Percentiles rank a stretch among this genome's conserved stretches.
phyloP scores from a whole-genome alignment of 1,140 invertebrate genomes.

The Zaprionus ghesquierei region DNA sequence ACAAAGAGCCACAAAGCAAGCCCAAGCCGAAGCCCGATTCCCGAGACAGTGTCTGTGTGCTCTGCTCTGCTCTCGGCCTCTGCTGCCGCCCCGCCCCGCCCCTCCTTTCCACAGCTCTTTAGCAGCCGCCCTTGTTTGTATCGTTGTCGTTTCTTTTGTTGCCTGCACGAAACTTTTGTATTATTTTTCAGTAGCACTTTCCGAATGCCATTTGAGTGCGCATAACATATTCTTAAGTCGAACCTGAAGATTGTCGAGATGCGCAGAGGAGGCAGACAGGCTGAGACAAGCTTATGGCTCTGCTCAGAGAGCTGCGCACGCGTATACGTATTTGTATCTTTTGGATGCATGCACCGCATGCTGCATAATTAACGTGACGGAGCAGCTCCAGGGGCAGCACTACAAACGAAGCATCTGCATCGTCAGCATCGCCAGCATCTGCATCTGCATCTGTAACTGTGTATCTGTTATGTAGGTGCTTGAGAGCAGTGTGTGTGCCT shows the following conservation, averaged over 20 bases:
- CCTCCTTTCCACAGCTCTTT: slow-evolving; percentile 1
- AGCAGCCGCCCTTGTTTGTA: neutral
- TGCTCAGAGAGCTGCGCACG: slow-evolving; percentile 34
- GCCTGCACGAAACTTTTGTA: slow-evolving; percentile 68
- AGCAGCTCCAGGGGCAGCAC: slow-evolving; percentile 11
- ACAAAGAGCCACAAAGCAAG: slow-evolving; percentile 1
- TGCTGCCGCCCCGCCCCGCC: neutral
- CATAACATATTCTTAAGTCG: slow-evolving; percentile 75
- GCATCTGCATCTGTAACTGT: slow-evolving; percentile 71
- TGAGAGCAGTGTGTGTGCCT: slow-evolving; percentile 46
- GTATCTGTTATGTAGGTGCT: slow-evolving; percentile 64
- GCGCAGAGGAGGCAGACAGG: slow-evolving; percentile 15
- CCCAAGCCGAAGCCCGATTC: neutral
- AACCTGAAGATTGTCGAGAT: slow-evolving; percentile 14
- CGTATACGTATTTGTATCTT: slow-evolving; percentile 58
- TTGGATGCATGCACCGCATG: slow-evolving; percentile 53
- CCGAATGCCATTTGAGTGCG: slow-evolving; percentile 77
- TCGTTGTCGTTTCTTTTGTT: slow-evolving; percentile 54
- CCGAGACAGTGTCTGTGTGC: neutral
- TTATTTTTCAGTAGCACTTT: slow-evolving; percentile 80
- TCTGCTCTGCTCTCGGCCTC: neutral
- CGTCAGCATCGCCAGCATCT: slow-evolving; percentile 1
- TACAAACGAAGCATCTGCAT: slow-evolving; percentile 27
- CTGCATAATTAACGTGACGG: slow-evolving; percentile 73
- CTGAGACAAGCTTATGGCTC: slow-evolving; percentile 28